Base-by-base conservation (phyloP, 2,888 invertebrate species). In the Coenonympha glycerion region DNA sequence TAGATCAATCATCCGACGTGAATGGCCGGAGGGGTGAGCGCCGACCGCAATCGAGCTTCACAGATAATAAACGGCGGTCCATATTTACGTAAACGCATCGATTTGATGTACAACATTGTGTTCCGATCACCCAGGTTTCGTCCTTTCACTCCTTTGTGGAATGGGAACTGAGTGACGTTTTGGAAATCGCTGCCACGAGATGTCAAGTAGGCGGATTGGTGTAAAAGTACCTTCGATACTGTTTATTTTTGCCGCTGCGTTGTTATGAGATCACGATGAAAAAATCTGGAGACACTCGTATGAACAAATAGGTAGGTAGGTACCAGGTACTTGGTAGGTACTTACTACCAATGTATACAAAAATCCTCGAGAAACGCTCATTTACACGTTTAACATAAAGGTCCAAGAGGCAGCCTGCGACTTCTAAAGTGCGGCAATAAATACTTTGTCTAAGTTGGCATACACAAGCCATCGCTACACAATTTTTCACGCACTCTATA, bases 1-100 rank as follows among this genome's bases (percentile, higher is more conserved):
- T 77, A 82, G 85, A 87, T 87, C 87, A 87, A 87, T 87, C 87
- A 87, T 86, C 72, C 77, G 71, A 69, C 69, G 66, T 82, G 82
- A 83, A 84, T 80, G 66, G 73, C 56, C 56, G 68, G 76, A 78
- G 81, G 83, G 85, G 83, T 79, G 86, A 79, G 68, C 68, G 42
- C 64, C 66, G 62, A 73, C 81, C 85, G 71, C 85, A 85, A 80
- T 78, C 75, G 69, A 76, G 74, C 71, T 72, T 69, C 61, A 74
- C 79, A 82, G 83, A 85, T 86, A 83, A 85, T 86, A 83, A 81
- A 81, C 75, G 75, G 65, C 76, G 71, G 71, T 74, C 77, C 72
- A 75, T 85, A 83, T 85, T 85, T 85, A 86, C 84, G 83, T 86
- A 84, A 85, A 84, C 77, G 82, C 76, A 76, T 78, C 76, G 71